A percentile compares a stretch with the other conserved stretches of the same genome.
phyloP scores from a whole-genome alignment of 2,113 vertebrate genomes.

The Ornithorhynchus anatinus region DNA sequence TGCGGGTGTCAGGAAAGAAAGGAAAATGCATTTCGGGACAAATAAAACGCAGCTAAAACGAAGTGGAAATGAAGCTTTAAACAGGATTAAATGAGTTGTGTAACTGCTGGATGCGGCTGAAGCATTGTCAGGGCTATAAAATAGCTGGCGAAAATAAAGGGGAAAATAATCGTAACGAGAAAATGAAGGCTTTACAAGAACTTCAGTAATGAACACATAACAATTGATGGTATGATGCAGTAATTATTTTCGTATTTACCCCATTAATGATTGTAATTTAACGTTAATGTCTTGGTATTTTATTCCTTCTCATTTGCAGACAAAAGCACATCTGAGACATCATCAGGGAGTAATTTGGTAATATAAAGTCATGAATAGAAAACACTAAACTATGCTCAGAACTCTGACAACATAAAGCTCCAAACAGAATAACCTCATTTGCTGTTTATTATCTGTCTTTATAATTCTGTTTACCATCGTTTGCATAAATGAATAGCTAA shows the following conservation, averaged over 20 bases:
- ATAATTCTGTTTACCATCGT: slow-evolving; percentile 61
- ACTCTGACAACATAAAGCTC: slow-evolving; percentile 65
- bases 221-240: slow-evolving; percentile 73
- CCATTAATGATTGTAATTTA: slow-evolving; percentile 69
- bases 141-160: slow-evolving; percentile 69
- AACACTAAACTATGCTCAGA: slow-evolving; percentile 71
- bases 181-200: slow-evolving; percentile 72
- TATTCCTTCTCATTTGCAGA: slow-evolving; percentile 68
- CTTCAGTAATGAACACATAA: slow-evolving; percentile 74
- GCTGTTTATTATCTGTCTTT: slow-evolving; percentile 67
- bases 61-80: slow-evolving; percentile 73
- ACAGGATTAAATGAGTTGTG: slow-evolving; percentile 72
- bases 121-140: slow-evolving; percentile 66
- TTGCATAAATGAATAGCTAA: slow-evolving; percentile 63
- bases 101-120: slow-evolving; percentile 68
- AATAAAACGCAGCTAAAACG: slow-evolving; percentile 59
- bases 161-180: slow-evolving; percentile 71
- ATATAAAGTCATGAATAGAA: slow-evolving; percentile 65
- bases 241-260: slow-evolving; percentile 77
- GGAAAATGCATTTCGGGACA: slow-evolving; percentile 37
- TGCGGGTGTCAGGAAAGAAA: slow-evolving; percentile 43
- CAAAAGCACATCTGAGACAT: slow-evolving; percentile 75
- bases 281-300: slow-evolving; percentile 71
- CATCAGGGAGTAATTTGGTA: slow-evolving; percentile 61
- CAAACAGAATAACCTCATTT: slow-evolving; percentile 58